phyloP scores from a whole-genome alignment of 2,113 vertebrate genomes.

The Channa argus region DNA sequence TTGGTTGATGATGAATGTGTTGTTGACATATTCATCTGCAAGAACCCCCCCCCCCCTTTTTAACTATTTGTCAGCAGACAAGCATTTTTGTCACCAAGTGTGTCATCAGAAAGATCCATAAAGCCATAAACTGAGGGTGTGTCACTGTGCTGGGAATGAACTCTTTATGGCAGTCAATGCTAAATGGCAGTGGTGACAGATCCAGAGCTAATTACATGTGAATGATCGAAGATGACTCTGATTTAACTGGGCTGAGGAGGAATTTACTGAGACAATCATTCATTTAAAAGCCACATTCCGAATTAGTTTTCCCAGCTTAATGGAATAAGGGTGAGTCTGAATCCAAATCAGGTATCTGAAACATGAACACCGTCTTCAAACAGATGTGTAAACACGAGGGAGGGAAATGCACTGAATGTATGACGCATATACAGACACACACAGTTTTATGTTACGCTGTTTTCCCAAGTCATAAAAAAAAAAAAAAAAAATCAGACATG shows the following conservation, averaged over 20 bases:
- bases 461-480: background rate
- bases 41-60: background rate
- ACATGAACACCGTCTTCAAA: too few species aligned
- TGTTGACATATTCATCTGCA: background rate
- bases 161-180: background rate
- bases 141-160: background rate
- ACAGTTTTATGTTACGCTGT: background rate
- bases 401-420: background rate
- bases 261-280: background rate
- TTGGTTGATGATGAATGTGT: background rate
- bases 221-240: constrained; percentile 21
- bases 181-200: background rate
- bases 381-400: too few species aligned
- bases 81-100: background rate
- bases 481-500: constrained; percentile 1
- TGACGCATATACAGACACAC: background rate
- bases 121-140: background rate
- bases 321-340: too few species aligned
- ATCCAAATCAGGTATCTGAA: too few species aligned
- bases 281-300: too few species aligned
- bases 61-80: background rate
- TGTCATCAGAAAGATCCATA: background rate
- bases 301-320: too few species aligned
- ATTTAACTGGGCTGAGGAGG: constrained; percentile 13
- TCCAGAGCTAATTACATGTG: constrained; percentile 27